phyloP scores from a whole-genome alignment of 2,888 invertebrate species.

The Ophonus ardosiacus region DNA sequence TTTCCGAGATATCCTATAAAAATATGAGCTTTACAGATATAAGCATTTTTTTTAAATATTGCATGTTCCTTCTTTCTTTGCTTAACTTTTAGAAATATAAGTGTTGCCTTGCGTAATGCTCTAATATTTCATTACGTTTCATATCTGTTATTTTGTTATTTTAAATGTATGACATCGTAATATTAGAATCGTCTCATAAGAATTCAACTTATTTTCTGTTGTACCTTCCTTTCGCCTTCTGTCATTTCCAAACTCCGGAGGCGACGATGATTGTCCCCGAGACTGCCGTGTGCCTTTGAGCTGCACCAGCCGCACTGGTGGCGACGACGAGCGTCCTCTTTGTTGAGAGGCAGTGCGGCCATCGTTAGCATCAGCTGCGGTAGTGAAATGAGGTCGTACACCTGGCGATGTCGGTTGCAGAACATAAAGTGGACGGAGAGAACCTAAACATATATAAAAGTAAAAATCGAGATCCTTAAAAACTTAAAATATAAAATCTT shows the following conservation, averaged over 20 bases:
- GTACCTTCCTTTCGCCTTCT: background rate
- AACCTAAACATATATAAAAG: conserved; percentile 66
- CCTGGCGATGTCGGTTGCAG: conserved; percentile 73
- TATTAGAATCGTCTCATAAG: background rate
- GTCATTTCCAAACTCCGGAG: conserved; percentile 68
- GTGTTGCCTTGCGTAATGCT: too few species aligned
- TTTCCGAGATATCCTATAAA: too few species aligned
- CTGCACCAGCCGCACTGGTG: conserved; percentile 26
- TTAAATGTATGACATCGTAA: too few species aligned
- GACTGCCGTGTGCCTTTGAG: conserved; percentile 33
- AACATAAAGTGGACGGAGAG: conserved; percentile 73
- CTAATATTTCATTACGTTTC: too few species aligned
- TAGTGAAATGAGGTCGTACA: conserved; percentile 69
- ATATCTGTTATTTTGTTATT: too few species aligned
- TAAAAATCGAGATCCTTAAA: too few species aligned
- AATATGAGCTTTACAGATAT: too few species aligned
- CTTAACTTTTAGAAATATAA: too few species aligned
- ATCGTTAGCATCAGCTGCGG: background rate
- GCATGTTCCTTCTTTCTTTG: too few species aligned
- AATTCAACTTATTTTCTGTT: background rate
- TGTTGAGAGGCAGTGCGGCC: background rate
- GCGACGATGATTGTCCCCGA: conserved; percentile 73
- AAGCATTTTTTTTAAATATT: too few species aligned
- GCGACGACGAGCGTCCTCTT: conserved; percentile 42
- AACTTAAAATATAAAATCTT: too few species aligned